Conservation (phyloP, 37 sponge, comb jelly and placozoan genomes). For the Diacarnus erythraeanus region DNA sequence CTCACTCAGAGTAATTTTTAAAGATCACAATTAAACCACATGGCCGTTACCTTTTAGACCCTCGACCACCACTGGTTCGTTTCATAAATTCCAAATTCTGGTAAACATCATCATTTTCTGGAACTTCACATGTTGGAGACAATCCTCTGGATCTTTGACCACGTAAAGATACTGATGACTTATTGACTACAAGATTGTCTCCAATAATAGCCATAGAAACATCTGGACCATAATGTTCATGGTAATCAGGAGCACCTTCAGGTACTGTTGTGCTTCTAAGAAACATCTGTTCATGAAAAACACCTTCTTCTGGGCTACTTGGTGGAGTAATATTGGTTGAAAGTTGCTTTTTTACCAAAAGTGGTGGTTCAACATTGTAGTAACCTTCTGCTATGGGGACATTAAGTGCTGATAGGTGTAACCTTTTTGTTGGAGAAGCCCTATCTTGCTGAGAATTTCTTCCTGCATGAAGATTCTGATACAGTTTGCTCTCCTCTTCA, state of each 20-base stretch:
- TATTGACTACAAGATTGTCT: slow-evolving; percentile 15
- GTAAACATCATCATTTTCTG: not conserved
- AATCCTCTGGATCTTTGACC: not conserved
- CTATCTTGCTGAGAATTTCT: not conserved
- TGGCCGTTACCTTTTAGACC: not conserved
- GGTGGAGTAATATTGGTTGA: not conserved
- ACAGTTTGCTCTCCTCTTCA: slow-evolving; percentile 1
- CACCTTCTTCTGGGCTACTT: slow-evolving; percentile 23
- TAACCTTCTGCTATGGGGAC: slow-evolving; percentile 15
- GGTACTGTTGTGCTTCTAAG: not conserved
- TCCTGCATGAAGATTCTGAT: slow-evolving; percentile 6
- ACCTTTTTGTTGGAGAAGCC: not conserved
- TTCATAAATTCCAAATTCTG: slow-evolving; percentile 34
- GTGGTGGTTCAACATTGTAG: slow-evolving; percentile 40
- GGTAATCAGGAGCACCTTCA: not conserved
- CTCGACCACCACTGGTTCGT: not conserved
- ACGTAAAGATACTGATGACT: not conserved
- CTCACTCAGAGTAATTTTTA: no score
- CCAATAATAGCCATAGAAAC: not conserved
- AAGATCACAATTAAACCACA: no score
- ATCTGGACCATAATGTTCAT: slow-evolving; percentile 1
- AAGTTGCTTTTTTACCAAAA: not conserved
- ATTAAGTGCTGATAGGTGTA: not conserved
- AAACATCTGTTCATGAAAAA: not conserved
- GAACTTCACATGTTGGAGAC: not conserved